Evolutionary conservation across 2,888 invertebrate genomes (phyloP), one percentile per base, ranked within the genome.

Genomic region (Megaustenia siamemsis): DNA sequence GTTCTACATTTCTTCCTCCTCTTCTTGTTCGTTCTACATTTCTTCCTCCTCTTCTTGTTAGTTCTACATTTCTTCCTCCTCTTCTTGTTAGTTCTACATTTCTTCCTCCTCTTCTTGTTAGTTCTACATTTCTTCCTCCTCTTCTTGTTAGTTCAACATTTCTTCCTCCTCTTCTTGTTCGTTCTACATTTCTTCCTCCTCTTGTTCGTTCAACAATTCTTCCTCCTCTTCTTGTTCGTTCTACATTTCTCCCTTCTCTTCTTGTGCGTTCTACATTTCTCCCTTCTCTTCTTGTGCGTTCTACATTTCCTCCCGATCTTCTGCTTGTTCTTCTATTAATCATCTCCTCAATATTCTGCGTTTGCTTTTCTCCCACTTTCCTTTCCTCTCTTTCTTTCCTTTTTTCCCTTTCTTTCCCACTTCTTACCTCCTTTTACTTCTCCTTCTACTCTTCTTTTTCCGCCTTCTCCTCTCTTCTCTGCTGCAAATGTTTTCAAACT

Each of bases 351-450:
- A 24, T 1, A 12, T 18, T 18, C 40, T 24, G 3, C 15, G 2
- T 24, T 3, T 24, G 3, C n/a, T 24, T 40, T 38, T 40, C 38
- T 18, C 4, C 15, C 24, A 4, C 38, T 3, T 1, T 69, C 24
- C 8, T 35, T 43, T 24, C 5, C 3, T 43, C 6, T 43, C 71
- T 49, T 32, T 49, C 73, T 32, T 18, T 49, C 73, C n/a, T 6
- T 73, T 18, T 73, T 45, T 73, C 45, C 32, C 32, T 73, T n/a
- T 45, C 73, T 73, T 28, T 45, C 32, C 45, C 15, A 45, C n/a
- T 45, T 24, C 18, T 24, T 21, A 21, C 24, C n/a, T n/a, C 24
- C 32, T 73, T 24, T n/a, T 45, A 8, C 18, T 45, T 45, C 45
- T 8, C 24, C n/a, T 73, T 24, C n/a, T n/a, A n/a, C n/a, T n/a